These are phyloP conservation scores for Seriola quinqueradiata DNA, from an alignment of 2,113 vertebrate genomes.

Conservation along the genomic window DNA sequence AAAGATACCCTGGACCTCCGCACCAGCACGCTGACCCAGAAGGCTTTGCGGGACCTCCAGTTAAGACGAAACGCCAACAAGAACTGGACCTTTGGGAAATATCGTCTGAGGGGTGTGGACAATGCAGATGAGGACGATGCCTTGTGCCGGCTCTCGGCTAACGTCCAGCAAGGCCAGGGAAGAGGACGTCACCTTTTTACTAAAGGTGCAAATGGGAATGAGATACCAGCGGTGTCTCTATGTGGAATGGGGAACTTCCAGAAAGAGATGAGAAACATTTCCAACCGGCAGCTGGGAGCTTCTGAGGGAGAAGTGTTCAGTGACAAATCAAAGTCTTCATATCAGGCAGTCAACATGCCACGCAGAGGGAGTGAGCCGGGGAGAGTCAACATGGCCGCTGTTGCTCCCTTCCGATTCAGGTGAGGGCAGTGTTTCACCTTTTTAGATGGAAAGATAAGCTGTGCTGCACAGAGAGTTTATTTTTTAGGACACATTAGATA, in stretches of 20 bases:
- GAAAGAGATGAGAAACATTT: constrained; percentile 43
- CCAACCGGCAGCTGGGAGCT: constrained; percentile 39
- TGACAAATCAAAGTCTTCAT: constrained; percentile 47
- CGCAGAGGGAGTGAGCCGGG: constrained; percentile 69
- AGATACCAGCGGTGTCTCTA: constrained; percentile 39
- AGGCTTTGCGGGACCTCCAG: constrained; percentile 70
- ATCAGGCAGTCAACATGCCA: constrained; percentile 36
- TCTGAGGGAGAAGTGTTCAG: constrained; percentile 18
- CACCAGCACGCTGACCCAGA: constrained; percentile 63
- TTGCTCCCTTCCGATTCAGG: constrained; percentile 85
- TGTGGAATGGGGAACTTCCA: constrained; percentile 29
- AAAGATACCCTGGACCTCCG: constrained; percentile 80
- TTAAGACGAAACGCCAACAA: constrained; percentile 76
- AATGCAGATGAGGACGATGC: constrained; percentile 50
- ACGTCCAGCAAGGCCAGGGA: constrained; percentile 27
- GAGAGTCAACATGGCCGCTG: constrained; percentile 79
- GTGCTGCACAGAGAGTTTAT: neutral
- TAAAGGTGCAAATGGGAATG: constrained; percentile 78
- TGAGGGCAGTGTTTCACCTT: constrained; percentile 71
- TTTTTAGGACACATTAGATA: neutral
- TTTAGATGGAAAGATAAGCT: constrained; percentile 10
- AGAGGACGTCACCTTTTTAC: constrained; percentile 44
- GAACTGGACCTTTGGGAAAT: constrained; percentile 81
- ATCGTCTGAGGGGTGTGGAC: constrained; percentile 72
- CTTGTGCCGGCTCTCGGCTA: constrained; percentile 17